Evolutionary conservation across 2,113 vertebrate genomes (phyloP).

Genomic region (Muntiacus reevesi): DNA sequence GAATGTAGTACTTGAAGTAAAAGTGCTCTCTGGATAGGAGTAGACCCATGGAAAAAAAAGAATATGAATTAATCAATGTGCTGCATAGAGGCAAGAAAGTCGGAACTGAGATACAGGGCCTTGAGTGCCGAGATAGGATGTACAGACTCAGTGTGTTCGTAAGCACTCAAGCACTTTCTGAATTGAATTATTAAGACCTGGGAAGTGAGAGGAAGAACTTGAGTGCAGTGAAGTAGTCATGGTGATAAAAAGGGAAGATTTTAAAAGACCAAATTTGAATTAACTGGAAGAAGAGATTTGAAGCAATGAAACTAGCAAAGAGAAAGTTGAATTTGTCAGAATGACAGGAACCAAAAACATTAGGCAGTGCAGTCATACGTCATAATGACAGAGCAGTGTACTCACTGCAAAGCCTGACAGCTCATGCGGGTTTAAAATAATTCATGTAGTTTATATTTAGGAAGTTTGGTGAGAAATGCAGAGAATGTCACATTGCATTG

Average conservation of each 20-base stretch:
- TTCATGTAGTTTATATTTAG: neutral
- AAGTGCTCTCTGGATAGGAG: neutral
- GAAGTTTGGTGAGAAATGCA: neutral
- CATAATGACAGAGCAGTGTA: neutral
- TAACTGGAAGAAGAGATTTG: constrained; percentile 30
- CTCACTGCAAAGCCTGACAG: neutral
- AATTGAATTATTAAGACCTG: constrained; percentile 25
- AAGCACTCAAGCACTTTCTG: neutral
- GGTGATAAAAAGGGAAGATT: constrained; percentile 26
- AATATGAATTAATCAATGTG: neutral
- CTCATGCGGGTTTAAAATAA: neutral
- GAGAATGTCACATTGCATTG: neutral
- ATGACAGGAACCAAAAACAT: constrained; percentile 41
- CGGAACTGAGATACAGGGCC: neutral
- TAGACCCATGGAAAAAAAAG: neutral
- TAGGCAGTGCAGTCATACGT: constrained; percentile 25
- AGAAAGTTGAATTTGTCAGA: constrained; percentile 54
- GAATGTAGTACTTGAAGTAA: neutral
- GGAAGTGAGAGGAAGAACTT: neutral
- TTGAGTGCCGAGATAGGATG: neutral
- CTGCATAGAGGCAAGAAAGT: neutral
- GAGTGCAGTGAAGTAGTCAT: constrained; percentile 2
- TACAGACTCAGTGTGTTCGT: neutral
- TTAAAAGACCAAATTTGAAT: constrained; percentile 38
- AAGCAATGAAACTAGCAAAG: neutral